Base-by-base conservation (phyloP, 1,140 invertebrate species). In the Ectropis grisescens region DNA sequence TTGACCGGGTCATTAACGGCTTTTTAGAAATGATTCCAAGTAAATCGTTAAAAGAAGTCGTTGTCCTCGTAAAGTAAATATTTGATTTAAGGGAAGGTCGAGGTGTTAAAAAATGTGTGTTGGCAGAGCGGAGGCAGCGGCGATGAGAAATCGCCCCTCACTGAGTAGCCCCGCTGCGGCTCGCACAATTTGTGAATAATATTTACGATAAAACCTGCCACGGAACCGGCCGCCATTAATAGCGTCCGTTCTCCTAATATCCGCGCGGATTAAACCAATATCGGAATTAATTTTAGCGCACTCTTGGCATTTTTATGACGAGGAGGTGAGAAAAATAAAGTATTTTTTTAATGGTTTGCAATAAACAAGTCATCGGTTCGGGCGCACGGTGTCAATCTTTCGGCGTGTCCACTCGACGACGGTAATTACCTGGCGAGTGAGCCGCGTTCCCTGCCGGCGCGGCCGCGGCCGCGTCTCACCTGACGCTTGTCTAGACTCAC, bases 101-200 rank as follows among this genome's bases (percentile, higher is more conserved):
- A 80, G 72, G 75, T 80, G 75, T 80, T 78, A 80, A 80, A 70
- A 80, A 80, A 78, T 80, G 61, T 68, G 67, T n/a, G 74, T 70
- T 80, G 68, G 66, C 62, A 60, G 52, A 59, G 65, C 56, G 47
- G 53, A 70, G 71, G 61, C 61, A 61, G 54, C 36, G 32, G 45
- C 56, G 60, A 65, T 80, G 75, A 80, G 62, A 74, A 75, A 78
- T 80, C 61, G 75, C 60, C 72, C 66, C 71, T 69, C 58, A 70
- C 75, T 72, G 74, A 45, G 74, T 61, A 41, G 37, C 58, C 71
- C 75, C 61, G 75, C 71, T 72, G 75, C 2, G 69, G 50, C 49
- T 57, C 37, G 42, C 57, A 67, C 74, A 75, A 70, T 67, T 74
- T 70, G 58, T 66, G 47, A 60, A 61, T 62, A 61, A 74, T 72